Base-by-base conservation (phyloP, 92 coral and sea anemone species). In the Epizoanthus fatuus region DNA sequence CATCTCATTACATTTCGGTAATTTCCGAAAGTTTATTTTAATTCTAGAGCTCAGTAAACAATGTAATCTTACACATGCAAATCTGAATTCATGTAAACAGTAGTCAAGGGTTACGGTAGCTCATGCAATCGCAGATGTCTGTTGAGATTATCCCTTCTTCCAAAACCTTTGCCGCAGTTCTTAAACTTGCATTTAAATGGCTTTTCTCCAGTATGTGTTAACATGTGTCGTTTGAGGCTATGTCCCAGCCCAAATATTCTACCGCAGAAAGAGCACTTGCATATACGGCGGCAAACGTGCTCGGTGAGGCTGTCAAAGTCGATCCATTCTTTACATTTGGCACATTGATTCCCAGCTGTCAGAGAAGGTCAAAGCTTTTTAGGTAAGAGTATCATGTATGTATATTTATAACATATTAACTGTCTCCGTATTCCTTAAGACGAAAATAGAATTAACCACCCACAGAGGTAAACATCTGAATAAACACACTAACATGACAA, bases 131-230 rank as follows among this genome's bases (percentile, higher is more conserved):
- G 70, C 45, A 58, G 42, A 68, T 88, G 91, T 81, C 91, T 82
- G 55, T 81, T 40, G 58, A 74, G 69, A 69, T 81, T 81, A 49
- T 88, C 85, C 25, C 85, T 81, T 40, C 87, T 88, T 14, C 84
- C 84, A 45, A 88, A 88, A 22, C 84, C 72, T 63, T 88, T 88
- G 20, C 88, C 83, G 32, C 92, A 88, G 56, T 88, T 16, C 29
- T 63, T 86, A 54, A 64, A 84, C 25, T 69, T 42, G 55, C 92
- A 88, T 20, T 66, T 83, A 74, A 74, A 88, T 25, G 92, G 92
- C 71, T 84, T 84, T 60, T 82, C 78, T 47, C 92, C 92, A 32
- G 87, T 82, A 63, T 88, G 92, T 64, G 63, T 25, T 4, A 64
- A 77, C 82, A 77, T 77, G 57, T 77, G 82, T 38, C 82, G 70